Base-by-base conservation (phyloP, 2,888 invertebrate genomes). In the Euplexia lucipara region DNA sequence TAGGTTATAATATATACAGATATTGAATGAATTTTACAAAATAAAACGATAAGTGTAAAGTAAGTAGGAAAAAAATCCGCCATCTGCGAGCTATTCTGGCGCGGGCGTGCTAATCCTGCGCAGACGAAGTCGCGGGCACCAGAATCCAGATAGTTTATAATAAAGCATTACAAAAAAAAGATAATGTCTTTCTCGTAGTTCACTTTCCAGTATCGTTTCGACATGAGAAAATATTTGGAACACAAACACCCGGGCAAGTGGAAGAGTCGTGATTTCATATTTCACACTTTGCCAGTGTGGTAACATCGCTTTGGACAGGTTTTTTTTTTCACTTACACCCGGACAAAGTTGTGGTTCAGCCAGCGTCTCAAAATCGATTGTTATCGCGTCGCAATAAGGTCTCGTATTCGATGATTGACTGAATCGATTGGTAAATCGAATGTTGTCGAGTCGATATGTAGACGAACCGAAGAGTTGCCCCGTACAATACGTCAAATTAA, bases 261-360 rank as follows among this genome's bases (percentile, higher is more conserved):
- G 89, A 87, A 88, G 90, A 92, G 88, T 95, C 95, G 95, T 95
- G 95, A 95, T 95, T 95, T 94, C 94, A 94, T 95, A 94, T 94
- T 95, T 95, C 94, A 95, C 95, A 95, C 95, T 94, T 92, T 86
- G 88, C 88, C 86, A 90, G 92, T 91, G 92, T 89, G 90, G 91
- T 90, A 90, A 90, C 88, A 87, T 86, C 84, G 88, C 83, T 86
- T 85, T 85, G 84, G 88, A 92, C 93, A 90, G 92, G 94, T 93
- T 92, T 88, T 87, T 89, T 62, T 91, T 91, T 89, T 89, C 86
- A 86, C 88, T 89, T 87, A 85, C 85, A 84, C 79, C 82, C 64
- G 82, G 78, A 81, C 82, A 75, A 76, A 80, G 74, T 68, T 77
- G 35, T 64, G 47, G 47, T 67, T 70, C 70, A 67, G 72, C 39